These are phyloP conservation scores for Hydrotaea diabolus DNA, from an alignment of 2,888 invertebrate genomes.

Conservation along the genomic window DNA sequence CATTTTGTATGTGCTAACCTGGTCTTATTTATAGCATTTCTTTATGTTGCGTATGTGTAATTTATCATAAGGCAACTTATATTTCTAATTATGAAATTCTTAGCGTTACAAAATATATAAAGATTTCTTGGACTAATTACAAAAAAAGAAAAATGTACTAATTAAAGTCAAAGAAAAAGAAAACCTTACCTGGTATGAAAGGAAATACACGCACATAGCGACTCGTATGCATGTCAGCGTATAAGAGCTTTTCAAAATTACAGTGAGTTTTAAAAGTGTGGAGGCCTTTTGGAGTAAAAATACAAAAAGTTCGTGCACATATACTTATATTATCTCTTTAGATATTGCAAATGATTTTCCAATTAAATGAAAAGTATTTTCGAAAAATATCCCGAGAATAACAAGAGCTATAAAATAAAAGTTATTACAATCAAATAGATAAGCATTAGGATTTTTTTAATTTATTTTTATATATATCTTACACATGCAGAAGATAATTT, in stretches of 20 bases:
- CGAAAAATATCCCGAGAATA: too few species aligned
- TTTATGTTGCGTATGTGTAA: conserved; percentile 14
- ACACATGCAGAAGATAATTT: too few species aligned
- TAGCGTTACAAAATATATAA: conserved; percentile 38
- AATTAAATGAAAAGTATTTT: too few species aligned
- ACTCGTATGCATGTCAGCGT: neutral
- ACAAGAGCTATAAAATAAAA: too few species aligned
- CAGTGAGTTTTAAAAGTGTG: neutral
- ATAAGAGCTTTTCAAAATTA: conserved; percentile 37
- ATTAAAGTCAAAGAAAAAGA: conserved; percentile 61
- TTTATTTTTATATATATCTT: too few species aligned
- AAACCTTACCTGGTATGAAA: conserved; percentile 19
- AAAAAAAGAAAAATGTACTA: conserved; percentile 60
- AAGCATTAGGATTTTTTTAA: too few species aligned
- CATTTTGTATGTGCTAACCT: neutral
- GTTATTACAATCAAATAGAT: too few species aligned
- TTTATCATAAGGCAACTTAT: conserved; percentile 56
- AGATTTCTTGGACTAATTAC: conserved; percentile 62
- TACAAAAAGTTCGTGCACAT: too few species aligned
- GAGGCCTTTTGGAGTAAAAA: too few species aligned
- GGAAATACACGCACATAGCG: conserved; percentile 2
- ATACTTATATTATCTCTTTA: too few species aligned
- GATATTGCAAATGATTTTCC: too few species aligned
- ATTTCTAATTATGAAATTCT: conserved; percentile 63
- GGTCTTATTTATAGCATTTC: too few species aligned